Evolutionary conservation across 2,113 vertebrate species (phyloP).

Genomic region (Myiopsitta monachus): DNA sequence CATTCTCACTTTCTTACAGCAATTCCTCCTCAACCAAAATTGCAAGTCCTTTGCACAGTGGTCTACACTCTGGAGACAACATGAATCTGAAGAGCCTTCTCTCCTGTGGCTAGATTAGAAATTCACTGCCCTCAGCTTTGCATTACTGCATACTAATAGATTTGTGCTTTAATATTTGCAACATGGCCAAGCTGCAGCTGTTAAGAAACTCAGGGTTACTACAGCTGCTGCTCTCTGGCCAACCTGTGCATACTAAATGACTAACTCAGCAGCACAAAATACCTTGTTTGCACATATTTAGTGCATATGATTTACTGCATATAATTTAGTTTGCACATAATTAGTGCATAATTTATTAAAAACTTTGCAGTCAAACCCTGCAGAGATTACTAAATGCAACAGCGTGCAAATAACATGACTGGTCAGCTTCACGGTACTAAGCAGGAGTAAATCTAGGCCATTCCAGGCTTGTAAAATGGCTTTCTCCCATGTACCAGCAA

Average conservation of each 20-base stretch:
- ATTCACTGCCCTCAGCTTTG: conserved; percentile 5
- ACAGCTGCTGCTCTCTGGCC: conserved; percentile 9
- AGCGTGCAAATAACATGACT: neutral
- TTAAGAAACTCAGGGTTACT: neutral
- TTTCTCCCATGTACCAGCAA: neutral
- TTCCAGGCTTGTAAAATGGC: neutral
- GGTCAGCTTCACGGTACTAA: neutral
- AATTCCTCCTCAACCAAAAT: neutral
- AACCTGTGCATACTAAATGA: neutral
- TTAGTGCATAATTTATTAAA: neutral
- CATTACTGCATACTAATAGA: neutral
- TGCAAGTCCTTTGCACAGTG: neutral
- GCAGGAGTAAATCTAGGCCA: neutral
- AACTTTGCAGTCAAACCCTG: neutral
- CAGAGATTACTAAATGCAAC: neutral
- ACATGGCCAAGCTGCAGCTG: neutral
- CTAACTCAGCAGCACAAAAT: neutral
- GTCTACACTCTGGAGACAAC: neutral
- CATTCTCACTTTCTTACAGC: neutral
- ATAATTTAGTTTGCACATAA: neutral
- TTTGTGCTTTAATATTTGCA: neutral
- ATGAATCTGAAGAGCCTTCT: neutral
- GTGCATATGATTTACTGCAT: neutral
- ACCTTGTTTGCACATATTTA: neutral
- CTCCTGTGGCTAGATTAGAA: neutral